These are phyloP conservation scores for Bathynomus jamesi DNA, from an alignment of 1,140 invertebrate species.

Conservation along the genomic window DNA sequence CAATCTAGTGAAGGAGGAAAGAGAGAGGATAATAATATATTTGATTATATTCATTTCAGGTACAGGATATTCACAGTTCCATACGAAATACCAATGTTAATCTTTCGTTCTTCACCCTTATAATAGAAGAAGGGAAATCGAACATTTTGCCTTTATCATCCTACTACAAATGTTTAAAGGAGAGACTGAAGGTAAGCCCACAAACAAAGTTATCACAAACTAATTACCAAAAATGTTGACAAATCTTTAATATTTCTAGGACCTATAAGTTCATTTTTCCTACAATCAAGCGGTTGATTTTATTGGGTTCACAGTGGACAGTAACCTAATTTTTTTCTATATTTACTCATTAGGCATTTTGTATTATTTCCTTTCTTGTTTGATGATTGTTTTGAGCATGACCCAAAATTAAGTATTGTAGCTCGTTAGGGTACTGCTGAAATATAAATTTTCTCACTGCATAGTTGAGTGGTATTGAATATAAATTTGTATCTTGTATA, in stretches of 20 bases:
- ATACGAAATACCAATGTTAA: background rate
- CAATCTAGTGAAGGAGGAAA: no score
- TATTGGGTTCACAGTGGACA: background rate
- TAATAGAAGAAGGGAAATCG: background rate
- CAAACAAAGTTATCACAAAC: background rate
- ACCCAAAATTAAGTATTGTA: no score
- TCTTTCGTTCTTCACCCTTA: background rate
- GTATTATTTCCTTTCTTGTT: no score
- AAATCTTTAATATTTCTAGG: no score
- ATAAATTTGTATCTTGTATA: no score
- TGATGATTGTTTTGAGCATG: no score
- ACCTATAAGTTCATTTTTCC: background rate
- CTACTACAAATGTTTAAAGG: background rate
- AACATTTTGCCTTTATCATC: background rate
- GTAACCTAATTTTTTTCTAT: background rate
- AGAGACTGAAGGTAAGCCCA: background rate
- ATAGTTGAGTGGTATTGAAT: no score
- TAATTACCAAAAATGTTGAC: background rate
- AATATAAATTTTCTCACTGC: no score
- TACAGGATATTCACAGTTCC: background rate
- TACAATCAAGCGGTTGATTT: background rate
- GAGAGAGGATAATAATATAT: no score
- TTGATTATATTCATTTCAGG: no score
- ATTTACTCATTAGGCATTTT: background rate
- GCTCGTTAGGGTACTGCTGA: no score